Evolutionary conservation across 23 tunicate genomes (phyloP).

Genomic region (Trididemnum nubilum): DNA sequence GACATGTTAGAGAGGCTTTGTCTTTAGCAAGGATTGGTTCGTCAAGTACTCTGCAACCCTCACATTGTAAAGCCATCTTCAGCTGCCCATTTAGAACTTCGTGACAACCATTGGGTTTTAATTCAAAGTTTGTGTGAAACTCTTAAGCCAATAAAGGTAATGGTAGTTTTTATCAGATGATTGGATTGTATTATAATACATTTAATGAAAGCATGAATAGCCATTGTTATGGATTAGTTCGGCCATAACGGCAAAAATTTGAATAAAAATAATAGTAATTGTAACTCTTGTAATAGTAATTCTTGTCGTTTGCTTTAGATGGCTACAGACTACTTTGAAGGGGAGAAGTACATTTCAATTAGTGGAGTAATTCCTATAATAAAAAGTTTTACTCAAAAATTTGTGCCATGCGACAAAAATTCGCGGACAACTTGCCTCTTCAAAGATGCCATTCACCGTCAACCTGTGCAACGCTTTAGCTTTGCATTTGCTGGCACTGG

Average conservation of each 20-base stretch:
- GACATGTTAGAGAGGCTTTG: conserved; percentile 48
- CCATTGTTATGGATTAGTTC: too few relatives aligned
- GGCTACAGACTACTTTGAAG: neutral
- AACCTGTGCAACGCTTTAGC: too few relatives aligned
- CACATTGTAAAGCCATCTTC: conserved; percentile 38
- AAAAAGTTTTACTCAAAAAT: conserved; percentile 42
- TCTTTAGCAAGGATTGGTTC: conserved; percentile 46
- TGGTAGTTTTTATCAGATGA: too few relatives aligned
- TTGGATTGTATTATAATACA: too few relatives aligned
- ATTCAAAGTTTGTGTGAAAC: conserved; percentile 31
- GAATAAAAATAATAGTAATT: neutral
- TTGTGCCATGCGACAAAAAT: conserved; percentile 30
- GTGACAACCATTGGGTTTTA: conserved; percentile 35
- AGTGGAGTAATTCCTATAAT: conserved; percentile 42
- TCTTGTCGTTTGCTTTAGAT: neutral
- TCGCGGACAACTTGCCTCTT: too few relatives aligned
- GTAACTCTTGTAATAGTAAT: neutral
- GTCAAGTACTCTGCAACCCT: conserved; percentile 39
- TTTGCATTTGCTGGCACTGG: too few relatives aligned
- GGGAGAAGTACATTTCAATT: conserved; percentile 19
- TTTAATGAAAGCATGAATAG: neutral
- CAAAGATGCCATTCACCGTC: too few relatives aligned
- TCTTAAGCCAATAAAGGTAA: conserved; percentile 31
- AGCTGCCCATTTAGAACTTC: conserved; percentile 36
- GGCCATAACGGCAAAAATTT: neutral